Base-by-base conservation (phyloP, 2,888 invertebrate species). In the Drosophila vallismaia region DNA sequence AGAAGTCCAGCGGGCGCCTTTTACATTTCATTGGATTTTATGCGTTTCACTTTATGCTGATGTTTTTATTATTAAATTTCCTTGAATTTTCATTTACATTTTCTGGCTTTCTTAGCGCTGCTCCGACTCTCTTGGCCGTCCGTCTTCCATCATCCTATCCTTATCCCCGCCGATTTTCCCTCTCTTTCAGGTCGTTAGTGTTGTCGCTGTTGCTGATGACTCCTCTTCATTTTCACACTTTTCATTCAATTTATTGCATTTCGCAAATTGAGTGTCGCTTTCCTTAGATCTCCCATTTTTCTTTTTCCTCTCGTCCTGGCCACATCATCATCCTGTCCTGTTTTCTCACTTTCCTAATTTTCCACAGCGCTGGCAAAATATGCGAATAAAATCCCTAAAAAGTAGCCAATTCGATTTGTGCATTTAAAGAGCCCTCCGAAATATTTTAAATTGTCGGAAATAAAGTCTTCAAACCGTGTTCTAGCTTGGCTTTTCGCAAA, bases 11-110 rank as follows among this genome's bases (percentile, higher is more conserved):
- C 63, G 53, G 50, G 62, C 53, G 71, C 68, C 67, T 76, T 88
- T 88, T 88, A 88, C 84, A 86, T 84, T 84, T 88, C 88, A 84
- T 88, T 88, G 86, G 84, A 86, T 84, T 86, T 88, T 86, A 86
- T 88, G 84, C 79, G 81, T 79, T 81, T 86, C 81, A 78, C 88
- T 88, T 85, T 84, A 86, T 88, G 86, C 88, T 85, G 86, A 86
- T 88, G 86, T 84, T 86, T 85, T 88, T 86, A 86, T 84, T 88
- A 86, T 88, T 88, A 85, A 83, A 86, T 85, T 88, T 85, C 75
- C 86, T 78, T 77, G 77, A 87, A 77, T 86, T 85, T 85, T 86
- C 88, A 86, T 85, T 85, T 80, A 76, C 75, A 86, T 80, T 86
- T 86, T 74, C 71, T 60, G 33, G 40, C 26, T 45, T 31, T 40